Percentiles rank a stretch among this genome's conserved stretches.
Evolutionary conservation across 2,797 vertebrate genomes (phyloP).

Genomic region (Trachurus trachurus): DNA sequence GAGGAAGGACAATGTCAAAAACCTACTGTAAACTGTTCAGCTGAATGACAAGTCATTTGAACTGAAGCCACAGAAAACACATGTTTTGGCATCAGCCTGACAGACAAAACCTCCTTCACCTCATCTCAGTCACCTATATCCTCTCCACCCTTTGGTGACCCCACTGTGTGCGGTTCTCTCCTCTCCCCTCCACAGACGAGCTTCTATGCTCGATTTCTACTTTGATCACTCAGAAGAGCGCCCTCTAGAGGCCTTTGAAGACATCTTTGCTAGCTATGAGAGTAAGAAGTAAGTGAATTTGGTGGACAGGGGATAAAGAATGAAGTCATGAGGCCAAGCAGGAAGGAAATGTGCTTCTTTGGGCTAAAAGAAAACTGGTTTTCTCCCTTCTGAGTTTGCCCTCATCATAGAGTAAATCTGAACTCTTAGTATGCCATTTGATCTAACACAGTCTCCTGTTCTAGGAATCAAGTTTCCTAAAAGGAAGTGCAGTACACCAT

Average conservation of each 20-base stretch:
- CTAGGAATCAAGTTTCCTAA: background rate
- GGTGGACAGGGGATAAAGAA: conserved; percentile 59
- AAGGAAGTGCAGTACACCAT: conserved; percentile 15
- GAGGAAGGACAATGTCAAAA: conserved; percentile 47
- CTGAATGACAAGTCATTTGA: conserved; percentile 11
- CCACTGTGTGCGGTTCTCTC: conserved; percentile 84
- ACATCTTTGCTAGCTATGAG: conserved; percentile 99
- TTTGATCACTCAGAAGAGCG: conserved; percentile 98
- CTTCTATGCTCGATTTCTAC: conserved; percentile 98
- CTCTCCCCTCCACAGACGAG: conserved; percentile 91
- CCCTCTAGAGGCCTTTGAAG: conserved; percentile 97
- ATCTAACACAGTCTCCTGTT: background rate
- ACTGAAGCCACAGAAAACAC: background rate
- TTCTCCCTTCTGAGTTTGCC: conserved; percentile 60
- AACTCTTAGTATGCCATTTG: background rate
- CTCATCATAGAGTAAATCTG: background rate
- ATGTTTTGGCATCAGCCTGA: background rate
- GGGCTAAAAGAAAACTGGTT: conserved; percentile 32
- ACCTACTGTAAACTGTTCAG: background rate
- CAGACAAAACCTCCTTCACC: conserved; percentile 42
- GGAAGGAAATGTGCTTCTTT: conserved; percentile 64
- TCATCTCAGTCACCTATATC: conserved; percentile 57
- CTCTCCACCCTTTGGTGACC: conserved; percentile 80
- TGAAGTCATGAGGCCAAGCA: conserved; percentile 77
- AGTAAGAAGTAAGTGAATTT: conserved; percentile 97